Evolutionary conservation across 2,888 invertebrate species (phyloP), one percentile per base, ranked within the genome.

Genomic region (Synanthedon formicaeformis): DNA sequence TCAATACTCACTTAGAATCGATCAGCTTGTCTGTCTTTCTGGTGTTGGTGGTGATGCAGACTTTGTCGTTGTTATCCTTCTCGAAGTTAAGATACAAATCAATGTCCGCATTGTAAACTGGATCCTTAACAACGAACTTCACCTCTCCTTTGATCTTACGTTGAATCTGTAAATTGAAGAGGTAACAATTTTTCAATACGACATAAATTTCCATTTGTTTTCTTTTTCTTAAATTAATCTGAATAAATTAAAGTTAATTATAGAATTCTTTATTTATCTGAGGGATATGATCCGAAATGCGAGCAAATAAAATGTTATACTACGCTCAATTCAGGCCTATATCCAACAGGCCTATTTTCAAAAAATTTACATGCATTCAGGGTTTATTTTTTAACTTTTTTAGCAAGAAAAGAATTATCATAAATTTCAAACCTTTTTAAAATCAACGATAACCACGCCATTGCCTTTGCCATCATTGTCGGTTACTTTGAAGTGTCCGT

Each of bases 21-120:
- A 93, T 48, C 1, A 86, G 78, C 6, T 81, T 79, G 4, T 81
- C 82, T 40, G 79, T 88, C 0, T 88, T 59, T 57, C 89, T 89
- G 53, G 89, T 90, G 57, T 89, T 88, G 0, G 94, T 93, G 40
- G 89, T 89, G 45, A 94, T 62, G 55, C 89, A 88, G 3, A 95
- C 61, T 62, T 92, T 92, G 63, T 93, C 92, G 49, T 81, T 89
- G 49, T 91, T 91, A 67, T 93, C 91, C 66, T 92, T 92, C 51
- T 91, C 91, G 56, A 89, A 92, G 70, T 94, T 91, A 40, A 93
- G 90, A 61, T 86, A 90, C 3, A 95, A 52, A 50, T 91, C 92
- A 0, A 91, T 64, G 50, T 91, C 90, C 0, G 91, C 84, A 56
- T 90, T 89, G 71, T 90, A 92, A 1, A 88, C 88, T 0, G 91